These are phyloP conservation scores for Drosophila borborema DNA, from an alignment of 2,888 invertebrate species.

Conservation along the genomic window DNA sequence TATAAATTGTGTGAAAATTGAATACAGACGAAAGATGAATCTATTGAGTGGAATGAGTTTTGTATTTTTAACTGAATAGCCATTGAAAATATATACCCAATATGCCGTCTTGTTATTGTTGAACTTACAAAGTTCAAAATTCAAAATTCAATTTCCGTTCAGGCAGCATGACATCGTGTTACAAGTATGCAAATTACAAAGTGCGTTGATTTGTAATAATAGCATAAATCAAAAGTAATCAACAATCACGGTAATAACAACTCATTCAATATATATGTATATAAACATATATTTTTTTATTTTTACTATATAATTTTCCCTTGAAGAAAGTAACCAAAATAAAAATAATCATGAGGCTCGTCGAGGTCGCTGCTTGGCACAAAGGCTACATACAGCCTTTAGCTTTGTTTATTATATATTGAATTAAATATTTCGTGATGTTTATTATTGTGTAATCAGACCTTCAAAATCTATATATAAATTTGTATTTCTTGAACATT, in stretches of 20 bases:
- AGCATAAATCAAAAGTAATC: conserved; percentile 31
- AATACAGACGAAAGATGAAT: conserved; percentile 13
- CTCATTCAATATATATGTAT: conserved; percentile 16
- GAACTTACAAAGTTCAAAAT: conserved; percentile 31
- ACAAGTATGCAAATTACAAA: conserved; percentile 60
- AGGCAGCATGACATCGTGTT: conserved; percentile 67
- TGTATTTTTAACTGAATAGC: conserved; percentile 11
- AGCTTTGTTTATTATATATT: conserved; percentile 41
- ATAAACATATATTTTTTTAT: background rate
- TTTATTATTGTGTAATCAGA: conserved; percentile 48
- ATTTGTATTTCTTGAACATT: conserved; percentile 24
- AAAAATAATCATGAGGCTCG: conserved; percentile 17
- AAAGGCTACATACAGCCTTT: conserved; percentile 20
- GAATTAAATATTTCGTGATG: conserved; percentile 57
- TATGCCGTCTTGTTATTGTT: conserved; percentile 2
- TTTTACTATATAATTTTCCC: conserved; percentile 41
- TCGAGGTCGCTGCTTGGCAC: conserved; percentile 53
- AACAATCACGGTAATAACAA: conserved; percentile 47
- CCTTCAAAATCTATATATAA: conserved; percentile 28
- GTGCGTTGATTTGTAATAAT: conserved; percentile 61
- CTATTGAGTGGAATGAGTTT: background rate
- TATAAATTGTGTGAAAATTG: conserved; percentile 27
- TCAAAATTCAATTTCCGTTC: conserved; percentile 35
- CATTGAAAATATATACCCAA: background rate
- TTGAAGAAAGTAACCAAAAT: conserved; percentile 67